phyloP scores from a whole-genome alignment of 2,113 vertebrate species.

The Desmodus rotundus region DNA sequence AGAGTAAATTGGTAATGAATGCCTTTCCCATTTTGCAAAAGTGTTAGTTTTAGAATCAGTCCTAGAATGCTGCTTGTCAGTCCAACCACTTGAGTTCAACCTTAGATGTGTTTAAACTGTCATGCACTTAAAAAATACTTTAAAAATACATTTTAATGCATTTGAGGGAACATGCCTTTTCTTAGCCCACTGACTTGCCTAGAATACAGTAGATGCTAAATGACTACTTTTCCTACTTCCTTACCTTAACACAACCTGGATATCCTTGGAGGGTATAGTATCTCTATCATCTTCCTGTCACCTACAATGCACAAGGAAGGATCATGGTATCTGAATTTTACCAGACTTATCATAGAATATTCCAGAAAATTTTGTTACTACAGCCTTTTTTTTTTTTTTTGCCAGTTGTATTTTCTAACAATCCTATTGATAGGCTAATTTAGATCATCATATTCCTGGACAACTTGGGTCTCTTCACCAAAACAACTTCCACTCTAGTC shows the following conservation, averaged over 20 bases:
- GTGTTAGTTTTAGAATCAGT: neutral
- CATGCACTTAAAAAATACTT: neutral
- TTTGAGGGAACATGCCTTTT: neutral
- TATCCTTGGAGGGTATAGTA: neutral
- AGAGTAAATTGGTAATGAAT: neutral
- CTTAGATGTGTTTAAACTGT: neutral
- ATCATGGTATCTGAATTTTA: neutral
- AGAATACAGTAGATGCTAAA: neutral
- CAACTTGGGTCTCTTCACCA: neutral
- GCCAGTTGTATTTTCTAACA: neutral
- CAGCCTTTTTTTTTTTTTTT: neutral
- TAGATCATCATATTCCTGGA: neutral
- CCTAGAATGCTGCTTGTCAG: neutral
- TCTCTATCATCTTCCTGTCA: neutral
- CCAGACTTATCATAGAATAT: neutral
- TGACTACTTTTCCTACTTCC: neutral
- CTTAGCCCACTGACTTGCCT: neutral
- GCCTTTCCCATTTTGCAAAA: neutral
- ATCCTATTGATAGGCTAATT: neutral
- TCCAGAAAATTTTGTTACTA: neutral
- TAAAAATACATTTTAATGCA: neutral
- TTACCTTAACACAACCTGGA: neutral
- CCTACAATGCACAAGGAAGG: neutral
- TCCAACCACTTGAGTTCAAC: neutral
- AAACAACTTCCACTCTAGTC: neutral